These are phyloP conservation scores for Gobionotothen gibberifrons DNA, from an alignment of 2,797 vertebrate species.

Conservation along the genomic window DNA sequence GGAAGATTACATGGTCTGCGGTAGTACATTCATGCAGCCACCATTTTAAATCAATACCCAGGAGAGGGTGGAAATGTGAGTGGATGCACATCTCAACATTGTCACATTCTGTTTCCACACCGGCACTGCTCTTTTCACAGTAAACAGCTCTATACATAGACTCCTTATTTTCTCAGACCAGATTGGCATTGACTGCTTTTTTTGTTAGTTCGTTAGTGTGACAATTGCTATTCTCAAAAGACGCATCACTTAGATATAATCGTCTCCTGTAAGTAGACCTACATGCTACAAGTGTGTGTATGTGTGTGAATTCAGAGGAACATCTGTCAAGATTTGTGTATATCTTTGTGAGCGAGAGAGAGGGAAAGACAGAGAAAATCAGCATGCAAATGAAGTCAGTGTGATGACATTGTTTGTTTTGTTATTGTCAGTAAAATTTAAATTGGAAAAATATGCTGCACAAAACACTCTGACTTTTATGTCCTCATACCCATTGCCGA, in stretches of 20 bases:
- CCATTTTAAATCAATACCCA: conserved; percentile 86
- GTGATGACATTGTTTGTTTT: conserved; percentile 80
- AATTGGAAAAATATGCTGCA: conserved; percentile 62
- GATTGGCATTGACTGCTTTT: conserved; percentile 63
- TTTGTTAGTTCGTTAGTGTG: conserved; percentile 48
- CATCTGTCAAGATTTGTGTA: conserved; percentile 74
- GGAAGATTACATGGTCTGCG: conserved; percentile 84
- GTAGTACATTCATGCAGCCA: conserved; percentile 82
- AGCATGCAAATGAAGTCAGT: conserved; percentile 74
- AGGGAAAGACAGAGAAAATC: conserved; percentile 56
- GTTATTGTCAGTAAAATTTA: conserved; percentile 70
- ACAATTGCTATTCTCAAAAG: conserved; percentile 71
- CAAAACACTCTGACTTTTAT: conserved; percentile 61
- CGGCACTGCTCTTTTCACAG: conserved; percentile 57
- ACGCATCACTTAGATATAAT: conserved; percentile 70
- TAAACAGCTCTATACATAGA: conserved; percentile 74
- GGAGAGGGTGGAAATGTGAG: conserved; percentile 73
- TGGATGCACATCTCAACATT: conserved; percentile 75
- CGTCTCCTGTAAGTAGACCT: conserved; percentile 61
- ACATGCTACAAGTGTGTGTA: conserved; percentile 79
- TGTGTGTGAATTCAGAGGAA: conserved; percentile 53
- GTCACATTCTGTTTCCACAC: conserved; percentile 70
- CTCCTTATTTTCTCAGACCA: conserved; percentile 57
- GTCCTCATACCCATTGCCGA: conserved; percentile 64
- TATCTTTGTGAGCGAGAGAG: conserved; percentile 37